These are phyloP conservation scores for Cyrtodaria siliqua DNA, from an alignment of 2,888 invertebrate species.

Conservation along the genomic window DNA sequence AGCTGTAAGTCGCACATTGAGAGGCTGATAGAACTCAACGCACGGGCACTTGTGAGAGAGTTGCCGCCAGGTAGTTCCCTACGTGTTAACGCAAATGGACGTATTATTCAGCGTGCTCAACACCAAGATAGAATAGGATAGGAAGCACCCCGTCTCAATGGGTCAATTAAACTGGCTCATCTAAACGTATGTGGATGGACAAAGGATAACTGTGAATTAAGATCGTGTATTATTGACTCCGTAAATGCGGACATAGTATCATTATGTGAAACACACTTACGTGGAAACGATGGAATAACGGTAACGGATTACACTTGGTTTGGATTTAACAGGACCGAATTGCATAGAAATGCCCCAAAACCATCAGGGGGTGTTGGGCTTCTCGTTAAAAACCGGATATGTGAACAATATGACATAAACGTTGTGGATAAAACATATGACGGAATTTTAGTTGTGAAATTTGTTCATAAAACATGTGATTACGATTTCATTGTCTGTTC, in stretches of 20 bases:
- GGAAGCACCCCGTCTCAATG: slow-evolving; percentile 19
- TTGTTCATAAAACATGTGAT: slow-evolving; percentile 6
- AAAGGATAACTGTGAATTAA: slow-evolving; percentile 27
- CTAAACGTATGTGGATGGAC: slow-evolving; percentile 60
- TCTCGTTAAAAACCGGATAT: slow-evolving; percentile 21
- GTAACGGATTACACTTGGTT: slow-evolving; percentile 35
- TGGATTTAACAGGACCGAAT: slow-evolving; percentile 26
- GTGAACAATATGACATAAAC: slow-evolving; percentile 14
- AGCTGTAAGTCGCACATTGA: slow-evolving; percentile 35
- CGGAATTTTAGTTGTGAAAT: slow-evolving; percentile 33
- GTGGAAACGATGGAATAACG: slow-evolving; percentile 10
- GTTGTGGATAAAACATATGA: slow-evolving; percentile 33
- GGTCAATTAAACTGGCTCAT: slow-evolving; percentile 33
- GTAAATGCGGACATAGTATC: slow-evolving; percentile 41
- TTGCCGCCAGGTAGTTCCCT: slow-evolving; percentile 14
- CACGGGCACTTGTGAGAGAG: slow-evolving; percentile 10
- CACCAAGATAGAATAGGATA: slow-evolving; percentile 6
- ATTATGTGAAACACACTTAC: slow-evolving; percentile 44
- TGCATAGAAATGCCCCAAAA: slow-evolving; percentile 45
- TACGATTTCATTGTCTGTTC: slow-evolving; percentile 5
- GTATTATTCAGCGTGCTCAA: slow-evolving; percentile 3
- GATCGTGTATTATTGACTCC: slow-evolving; percentile 21
- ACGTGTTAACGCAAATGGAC: slow-evolving; percentile 25
- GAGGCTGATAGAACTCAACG: slow-evolving; percentile 29
- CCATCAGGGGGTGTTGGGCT: slow-evolving; percentile 50